phyloP scores from a whole-genome alignment of 1,140 invertebrate species.

The Euwallacea fornicatus region DNA sequence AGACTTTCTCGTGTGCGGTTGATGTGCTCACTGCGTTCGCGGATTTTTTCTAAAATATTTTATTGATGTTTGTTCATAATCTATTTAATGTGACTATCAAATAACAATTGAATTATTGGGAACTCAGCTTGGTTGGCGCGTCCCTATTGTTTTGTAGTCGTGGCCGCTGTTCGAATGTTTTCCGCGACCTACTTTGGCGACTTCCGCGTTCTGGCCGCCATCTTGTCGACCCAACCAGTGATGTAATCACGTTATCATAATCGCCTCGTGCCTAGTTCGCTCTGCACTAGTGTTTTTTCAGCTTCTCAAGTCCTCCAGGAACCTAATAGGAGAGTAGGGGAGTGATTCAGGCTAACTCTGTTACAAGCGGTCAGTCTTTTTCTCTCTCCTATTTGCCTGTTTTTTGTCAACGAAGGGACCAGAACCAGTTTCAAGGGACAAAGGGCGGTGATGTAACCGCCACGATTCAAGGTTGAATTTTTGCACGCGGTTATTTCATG shows the following conservation, averaged over 20 bases:
- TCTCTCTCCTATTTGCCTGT: conserved; percentile 51
- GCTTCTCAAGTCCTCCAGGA: conserved; percentile 4
- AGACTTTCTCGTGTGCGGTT: conserved; percentile 34
- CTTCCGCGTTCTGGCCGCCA: conserved; percentile 37
- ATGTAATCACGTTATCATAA: conserved; percentile 8
- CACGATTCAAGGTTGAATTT: conserved; percentile 33
- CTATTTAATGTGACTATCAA: too few species aligned
- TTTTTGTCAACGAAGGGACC: conserved; percentile 30
- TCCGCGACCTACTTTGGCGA: conserved; percentile 4
- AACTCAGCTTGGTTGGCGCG: too few species aligned
- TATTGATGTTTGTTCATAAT: neutral
- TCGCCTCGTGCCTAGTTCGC: too few species aligned
- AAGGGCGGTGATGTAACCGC: conserved; percentile 23
- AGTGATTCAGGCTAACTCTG: conserved; percentile 48
- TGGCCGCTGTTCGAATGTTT: neutral
- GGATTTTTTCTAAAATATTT: conserved; percentile 13
- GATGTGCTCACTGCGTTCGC: conserved; percentile 16
- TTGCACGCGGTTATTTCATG: conserved; percentile 26
- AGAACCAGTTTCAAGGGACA: conserved; percentile 16
- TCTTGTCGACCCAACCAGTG: conserved; percentile 35
- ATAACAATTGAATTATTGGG: too few species aligned
- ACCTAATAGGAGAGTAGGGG: conserved; percentile 47
- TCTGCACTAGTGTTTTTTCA: too few species aligned
- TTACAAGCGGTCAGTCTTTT: conserved; percentile 48
- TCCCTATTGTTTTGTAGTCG: neutral